Base-by-base conservation (phyloP, 2,888 invertebrate genomes). In the Acrocyrtus sp. region DNA sequence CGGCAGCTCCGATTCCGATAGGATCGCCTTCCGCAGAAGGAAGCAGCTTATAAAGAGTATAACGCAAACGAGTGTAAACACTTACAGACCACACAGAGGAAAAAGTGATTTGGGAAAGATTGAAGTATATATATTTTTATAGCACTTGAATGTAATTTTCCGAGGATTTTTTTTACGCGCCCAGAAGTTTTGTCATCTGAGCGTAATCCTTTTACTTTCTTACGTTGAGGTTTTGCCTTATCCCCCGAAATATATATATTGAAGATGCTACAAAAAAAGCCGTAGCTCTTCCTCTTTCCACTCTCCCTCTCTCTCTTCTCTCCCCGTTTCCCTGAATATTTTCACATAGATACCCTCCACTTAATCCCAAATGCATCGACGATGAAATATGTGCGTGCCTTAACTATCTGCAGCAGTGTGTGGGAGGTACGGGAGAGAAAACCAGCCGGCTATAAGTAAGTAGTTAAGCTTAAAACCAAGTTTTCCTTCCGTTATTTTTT, bases 141-240 rank as follows among this genome's bases (percentile, higher is more conserved):
- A 41, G 48, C 26, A 26, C 19, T 29, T 17, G 26, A 70, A 57
- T 43, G 50, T 70, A 62, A 72, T 72, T 72, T 72, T 45, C 29
- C 21, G 26, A 57, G 51, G 57, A 57, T 63, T 56, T 60, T 58
- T 68, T 41, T 22, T 66, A 56, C 66, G 34, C 51, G 45, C 34
- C 48, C 62, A 51, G n/a, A 62, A 62, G 57, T 72, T 72, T 72
- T 72, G 72, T 72, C 72, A 65, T 72, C 58, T 53, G 12, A 65
- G 50, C 27, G 45, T 70, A 62, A 72, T 50, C 63, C 57, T 43
- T 45, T 43, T 53, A 15, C 21, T 43, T 43, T 29, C 6, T 51
- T 43, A 45, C 17, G 47, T n/a, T 15, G 5, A 47, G 5, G 17
- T 8, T 6, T 61, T 21, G 47, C 3, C 41, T 56, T 57, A n/a